phyloP scores from a whole-genome alignment of 1,140 invertebrate species.

The Leptonema lineaticorne region DNA sequence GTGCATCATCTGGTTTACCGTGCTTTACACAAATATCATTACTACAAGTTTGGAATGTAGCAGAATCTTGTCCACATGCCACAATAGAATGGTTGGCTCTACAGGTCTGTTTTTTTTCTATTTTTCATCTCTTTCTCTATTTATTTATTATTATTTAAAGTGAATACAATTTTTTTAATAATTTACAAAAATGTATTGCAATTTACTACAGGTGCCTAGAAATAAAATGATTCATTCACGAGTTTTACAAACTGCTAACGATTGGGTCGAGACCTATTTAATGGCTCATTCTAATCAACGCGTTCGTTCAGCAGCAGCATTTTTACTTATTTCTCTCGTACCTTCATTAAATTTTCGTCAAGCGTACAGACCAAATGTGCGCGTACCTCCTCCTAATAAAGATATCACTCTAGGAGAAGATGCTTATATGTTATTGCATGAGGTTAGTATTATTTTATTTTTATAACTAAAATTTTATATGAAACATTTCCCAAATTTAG shows the following conservation, averaged over 20 bases:
- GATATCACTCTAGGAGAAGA: slow-evolving; percentile 59
- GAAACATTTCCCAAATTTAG: no score
- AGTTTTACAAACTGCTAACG: slow-evolving; percentile 83
- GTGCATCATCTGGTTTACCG: slow-evolving; percentile 75
- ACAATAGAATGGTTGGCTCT: slow-evolving; percentile 89
- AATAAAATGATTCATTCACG: slow-evolving; percentile 88
- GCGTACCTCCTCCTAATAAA: slow-evolving; percentile 47
- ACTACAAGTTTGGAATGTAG: slow-evolving; percentile 86
- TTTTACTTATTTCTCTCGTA: slow-evolving; percentile 83
- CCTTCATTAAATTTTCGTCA: slow-evolving; percentile 86
- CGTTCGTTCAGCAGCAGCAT: slow-evolving; percentile 80
- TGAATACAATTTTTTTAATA: no score
- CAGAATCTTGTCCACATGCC: slow-evolving; percentile 84
- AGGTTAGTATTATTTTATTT: slow-evolving; percentile 50
- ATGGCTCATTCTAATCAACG: slow-evolving; percentile 82
- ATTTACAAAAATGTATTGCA: neutral
- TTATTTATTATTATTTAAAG: no score
- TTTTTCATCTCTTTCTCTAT: no score
- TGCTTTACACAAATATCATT: slow-evolving; percentile 88
- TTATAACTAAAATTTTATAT: slow-evolving; percentile 2
- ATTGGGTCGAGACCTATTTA: slow-evolving; percentile 87
- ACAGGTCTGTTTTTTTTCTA: slow-evolving; percentile 57
- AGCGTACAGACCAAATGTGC: slow-evolving; percentile 68
- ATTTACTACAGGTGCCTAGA: slow-evolving; percentile 62
- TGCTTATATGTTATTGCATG: slow-evolving; percentile 77